These are phyloP conservation scores for Chiropotes sagulatus DNA, from an alignment of 2,797 vertebrate genomes.

Conservation along the genomic window DNA sequence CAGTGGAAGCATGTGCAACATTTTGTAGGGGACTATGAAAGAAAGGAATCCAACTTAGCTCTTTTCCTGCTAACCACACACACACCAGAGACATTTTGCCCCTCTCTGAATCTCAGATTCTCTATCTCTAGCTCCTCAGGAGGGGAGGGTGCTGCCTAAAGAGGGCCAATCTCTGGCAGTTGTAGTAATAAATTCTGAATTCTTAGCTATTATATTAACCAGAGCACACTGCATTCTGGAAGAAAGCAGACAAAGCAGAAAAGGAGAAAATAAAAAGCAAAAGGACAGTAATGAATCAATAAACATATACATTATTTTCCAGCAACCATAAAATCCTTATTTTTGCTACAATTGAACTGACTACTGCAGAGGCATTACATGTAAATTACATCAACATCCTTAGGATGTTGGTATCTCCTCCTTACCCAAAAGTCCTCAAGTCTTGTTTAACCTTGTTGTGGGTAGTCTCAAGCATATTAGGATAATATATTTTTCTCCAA, in stretches of 20 bases:
- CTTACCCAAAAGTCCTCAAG: constrained; percentile 71
- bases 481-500: constrained; percentile 66
- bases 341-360: background rate
- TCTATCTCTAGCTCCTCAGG: constrained; percentile 57
- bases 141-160: constrained; percentile 74
- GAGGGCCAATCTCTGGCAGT: constrained; percentile 72
- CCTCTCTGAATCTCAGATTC: background rate
- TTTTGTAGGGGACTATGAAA: constrained; percentile 70
- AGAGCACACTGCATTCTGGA: constrained; percentile 51
- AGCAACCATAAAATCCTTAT: background rate
- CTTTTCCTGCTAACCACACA: background rate
- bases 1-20: constrained; percentile 69
- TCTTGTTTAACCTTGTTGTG: constrained; percentile 75
- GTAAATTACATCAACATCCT: constrained; percentile 57
- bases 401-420: constrained; percentile 66
- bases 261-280: constrained; percentile 43
- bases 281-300: constrained; percentile 63
- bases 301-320: constrained; percentile 21
- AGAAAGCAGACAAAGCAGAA: constrained; percentile 66
- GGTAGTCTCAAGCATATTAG: constrained; percentile 54
- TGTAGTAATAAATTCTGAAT: constrained; percentile 76
- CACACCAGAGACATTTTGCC: constrained; percentile 64
- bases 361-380: background rate
- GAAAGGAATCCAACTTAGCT: constrained; percentile 75
- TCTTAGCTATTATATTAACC: constrained; percentile 70